phyloP scores from a whole-genome alignment of 2,888 invertebrate species.

The Quadriops clusia region DNA sequence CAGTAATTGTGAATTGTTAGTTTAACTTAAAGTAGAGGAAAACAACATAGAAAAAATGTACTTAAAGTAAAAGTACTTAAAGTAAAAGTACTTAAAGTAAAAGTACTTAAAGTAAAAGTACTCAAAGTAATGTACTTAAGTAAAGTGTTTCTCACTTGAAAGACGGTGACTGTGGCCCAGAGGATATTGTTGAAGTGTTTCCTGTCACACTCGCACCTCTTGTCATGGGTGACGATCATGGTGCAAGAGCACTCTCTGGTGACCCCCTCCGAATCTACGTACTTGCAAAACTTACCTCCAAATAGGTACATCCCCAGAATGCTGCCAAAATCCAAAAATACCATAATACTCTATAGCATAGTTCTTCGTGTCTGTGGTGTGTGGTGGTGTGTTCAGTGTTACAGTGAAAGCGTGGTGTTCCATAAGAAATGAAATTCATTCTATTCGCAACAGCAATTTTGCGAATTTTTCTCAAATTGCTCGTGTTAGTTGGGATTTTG shows the following conservation, averaged over 20 bases:
- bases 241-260: slow-evolving; percentile 83
- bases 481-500: too few relatives aligned
- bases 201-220: slow-evolving; percentile 90
- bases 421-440: neutral
- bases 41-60: too few relatives aligned
- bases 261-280: slow-evolving; percentile 71
- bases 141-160: slow-evolving; percentile 76
- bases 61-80: too few relatives aligned
- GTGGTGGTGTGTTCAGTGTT: slow-evolving; percentile 3
- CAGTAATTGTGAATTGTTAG: too few relatives aligned
- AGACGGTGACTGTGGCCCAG: slow-evolving; percentile 94
- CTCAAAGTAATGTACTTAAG: too few relatives aligned
- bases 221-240: slow-evolving; percentile 79
- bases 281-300: slow-evolving; percentile 99
- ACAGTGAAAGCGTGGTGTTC: neutral
- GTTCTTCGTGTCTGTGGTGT: slow-evolving; percentile 6
- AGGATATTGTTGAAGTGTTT: slow-evolving; percentile 98
- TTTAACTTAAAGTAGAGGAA: too few relatives aligned
- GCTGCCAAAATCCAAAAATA: slow-evolving; percentile 51
- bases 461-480: too few relatives aligned
- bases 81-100: too few relatives aligned
- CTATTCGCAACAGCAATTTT: too few relatives aligned
- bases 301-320: slow-evolving; percentile 99
- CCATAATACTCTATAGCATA: slow-evolving; percentile 8
- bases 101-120: too few relatives aligned